A percentile compares a stretch with the other conserved stretches of the same genome.
These are phyloP conservation scores for Acrossocheilus fasciatus DNA, from an alignment of 2,797 vertebrate genomes.

Conservation along the genomic window DNA sequence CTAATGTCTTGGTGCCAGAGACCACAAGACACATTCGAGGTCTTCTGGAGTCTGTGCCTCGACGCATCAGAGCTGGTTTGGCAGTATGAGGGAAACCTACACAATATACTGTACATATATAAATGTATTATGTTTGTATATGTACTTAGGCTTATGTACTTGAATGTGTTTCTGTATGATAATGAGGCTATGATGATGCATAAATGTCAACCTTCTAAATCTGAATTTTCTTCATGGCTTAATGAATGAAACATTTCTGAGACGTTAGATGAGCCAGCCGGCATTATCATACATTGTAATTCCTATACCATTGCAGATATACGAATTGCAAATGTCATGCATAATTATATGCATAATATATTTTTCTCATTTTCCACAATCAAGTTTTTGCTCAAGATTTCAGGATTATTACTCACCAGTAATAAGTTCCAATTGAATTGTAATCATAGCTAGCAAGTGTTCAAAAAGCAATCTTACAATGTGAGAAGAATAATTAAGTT, in stretches of 20 bases:
- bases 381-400: constrained; percentile 55
- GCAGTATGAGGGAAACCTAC: not conserved
- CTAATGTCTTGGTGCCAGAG: not conserved
- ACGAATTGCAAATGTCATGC: constrained; percentile 49
- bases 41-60: not conserved
- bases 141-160: not conserved
- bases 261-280: not conserved
- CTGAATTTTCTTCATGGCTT: not conserved
- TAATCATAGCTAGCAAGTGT: constrained; percentile 50
- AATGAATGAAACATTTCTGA: constrained; percentile 26
- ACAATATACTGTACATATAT: not conserved
- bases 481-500: constrained; percentile 65
- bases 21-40: not conserved
- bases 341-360: constrained; percentile 50
- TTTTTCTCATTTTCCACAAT: constrained; percentile 52
- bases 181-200: constrained; percentile 19
- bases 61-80: not conserved
- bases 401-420: constrained; percentile 48
- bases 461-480: constrained; percentile 47
- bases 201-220: constrained; percentile 33
- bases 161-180: not conserved
- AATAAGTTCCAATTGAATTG: constrained; percentile 53
- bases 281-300: constrained; percentile 38
- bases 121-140: not conserved
- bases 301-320: constrained; percentile 39